A percentile compares a stretch with the other conserved stretches of the same genome.
Conservation (phyloP, 2,888 invertebrate species). For the Zaprionus lineosus region DNA sequence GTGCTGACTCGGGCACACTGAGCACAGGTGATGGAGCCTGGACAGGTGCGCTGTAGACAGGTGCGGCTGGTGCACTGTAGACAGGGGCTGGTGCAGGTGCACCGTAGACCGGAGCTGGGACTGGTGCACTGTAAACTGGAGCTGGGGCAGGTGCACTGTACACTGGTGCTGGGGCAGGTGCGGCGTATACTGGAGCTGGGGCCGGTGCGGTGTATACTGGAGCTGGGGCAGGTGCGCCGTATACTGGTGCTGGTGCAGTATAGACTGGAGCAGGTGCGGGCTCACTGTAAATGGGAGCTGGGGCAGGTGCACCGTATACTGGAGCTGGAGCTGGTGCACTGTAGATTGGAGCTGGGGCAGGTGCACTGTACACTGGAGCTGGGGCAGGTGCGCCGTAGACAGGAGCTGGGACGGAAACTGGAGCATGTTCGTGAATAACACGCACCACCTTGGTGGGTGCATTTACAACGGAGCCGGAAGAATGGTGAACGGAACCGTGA, state of each 20-base stretch:
- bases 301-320: conserved; percentile 34
- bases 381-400: conserved; percentile 34
- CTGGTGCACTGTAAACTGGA: conserved; percentile 37
- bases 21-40: conserved; percentile 36
- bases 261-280: conserved; percentile 42
- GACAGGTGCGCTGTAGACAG: conserved; percentile 24
- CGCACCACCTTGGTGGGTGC: conserved; percentile 68
- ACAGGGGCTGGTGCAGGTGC: conserved; percentile 6
- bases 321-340: conserved; percentile 32
- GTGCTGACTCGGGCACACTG: conserved; percentile 49
- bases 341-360: conserved; percentile 34
- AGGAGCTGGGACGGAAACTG: conserved; percentile 33
- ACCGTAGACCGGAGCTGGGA: conserved; percentile 18
- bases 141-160: conserved; percentile 16
- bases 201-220: conserved; percentile 27
- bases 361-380: conserved; percentile 32
- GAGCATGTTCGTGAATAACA: conserved; percentile 73
- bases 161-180: conserved; percentile 3
- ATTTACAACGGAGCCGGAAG: conserved; percentile 9
- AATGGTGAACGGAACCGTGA: conserved; percentile 6
- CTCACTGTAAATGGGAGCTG: conserved; percentile 42
- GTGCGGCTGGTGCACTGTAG: conserved; percentile 40
- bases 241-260: conserved; percentile 34
- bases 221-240: conserved; percentile 26
- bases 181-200: conserved; percentile 7